Conservation (phyloP, 2,888 invertebrate genomes). For the Rugalucina vietnamica region DNA sequence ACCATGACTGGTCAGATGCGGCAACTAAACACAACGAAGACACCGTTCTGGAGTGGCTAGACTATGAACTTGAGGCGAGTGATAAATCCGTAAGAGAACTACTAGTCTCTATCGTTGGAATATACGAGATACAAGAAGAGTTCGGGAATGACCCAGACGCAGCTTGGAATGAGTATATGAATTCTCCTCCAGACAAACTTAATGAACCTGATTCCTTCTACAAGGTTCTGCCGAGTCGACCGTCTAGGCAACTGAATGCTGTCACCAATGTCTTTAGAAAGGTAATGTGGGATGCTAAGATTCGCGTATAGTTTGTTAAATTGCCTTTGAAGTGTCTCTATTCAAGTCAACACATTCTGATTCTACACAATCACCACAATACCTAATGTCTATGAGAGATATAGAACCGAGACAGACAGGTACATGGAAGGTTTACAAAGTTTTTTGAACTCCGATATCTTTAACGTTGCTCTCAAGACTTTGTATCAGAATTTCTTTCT, state of each 20-base stretch:
- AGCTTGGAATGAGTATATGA: background rate
- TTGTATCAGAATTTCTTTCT: too few relatives aligned
- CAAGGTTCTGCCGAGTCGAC: background rate
- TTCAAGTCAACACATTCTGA: too few relatives aligned
- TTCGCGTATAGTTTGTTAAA: too few relatives aligned
- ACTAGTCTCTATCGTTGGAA: conserved; percentile 36
- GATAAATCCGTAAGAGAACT: conserved; percentile 48
- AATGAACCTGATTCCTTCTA: background rate
- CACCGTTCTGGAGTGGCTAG: conserved; percentile 29
- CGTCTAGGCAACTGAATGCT: background rate
- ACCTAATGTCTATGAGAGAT: too few relatives aligned
- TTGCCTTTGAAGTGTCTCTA: too few relatives aligned
- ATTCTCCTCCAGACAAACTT: background rate
- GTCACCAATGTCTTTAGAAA: background rate
- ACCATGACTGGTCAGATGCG: conserved; percentile 29
- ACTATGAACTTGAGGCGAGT: conserved; percentile 24
- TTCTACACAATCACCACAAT: too few relatives aligned
- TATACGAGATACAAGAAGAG: conserved; percentile 31
- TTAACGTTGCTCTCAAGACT: too few relatives aligned
- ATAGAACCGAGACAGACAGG: too few relatives aligned
- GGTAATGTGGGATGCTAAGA: too few relatives aligned
- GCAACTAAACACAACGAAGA: conserved; percentile 11
- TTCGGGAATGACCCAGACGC: background rate
- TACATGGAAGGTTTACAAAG: too few relatives aligned
- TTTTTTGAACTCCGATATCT: too few relatives aligned